Evolutionary conservation across 2,888 invertebrate species (phyloP).

Genomic region (Drosophila merina): DNA sequence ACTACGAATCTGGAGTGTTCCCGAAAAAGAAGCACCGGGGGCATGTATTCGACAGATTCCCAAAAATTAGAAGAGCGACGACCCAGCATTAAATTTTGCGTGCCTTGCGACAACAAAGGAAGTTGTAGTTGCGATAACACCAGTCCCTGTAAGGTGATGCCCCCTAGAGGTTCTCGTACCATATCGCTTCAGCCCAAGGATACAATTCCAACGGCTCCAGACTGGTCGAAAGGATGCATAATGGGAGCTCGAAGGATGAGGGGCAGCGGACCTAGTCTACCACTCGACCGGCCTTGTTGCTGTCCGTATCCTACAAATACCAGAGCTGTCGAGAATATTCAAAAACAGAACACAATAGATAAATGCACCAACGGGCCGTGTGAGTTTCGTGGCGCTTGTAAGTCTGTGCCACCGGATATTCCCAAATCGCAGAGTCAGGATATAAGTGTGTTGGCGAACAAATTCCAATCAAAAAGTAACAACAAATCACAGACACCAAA

Average conservation of each 20-base stretch:
- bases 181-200: not conserved
- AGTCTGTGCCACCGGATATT: not conserved
- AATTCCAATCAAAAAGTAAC: not conserved
- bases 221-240: not conserved
- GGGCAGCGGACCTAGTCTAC: not conserved
- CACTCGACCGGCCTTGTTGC: not conserved
- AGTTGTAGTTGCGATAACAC: not conserved
- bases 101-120: not conserved
- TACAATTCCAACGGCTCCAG: not conserved
- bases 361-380: not conserved
- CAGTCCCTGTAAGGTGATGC: not conserved
- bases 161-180: not conserved
- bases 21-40: conserved; percentile 3
- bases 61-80: not conserved
- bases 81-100: not conserved
- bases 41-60: conserved; percentile 5
- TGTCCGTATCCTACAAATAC: not conserved
- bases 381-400: too few species aligned
- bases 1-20: not conserved
- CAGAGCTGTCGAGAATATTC: not conserved
- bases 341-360: not conserved
- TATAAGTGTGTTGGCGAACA: not conserved
- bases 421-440: not conserved
- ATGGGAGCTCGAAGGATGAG: too few species aligned
- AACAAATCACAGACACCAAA: not conserved